phyloP scores from a whole-genome alignment of 2,113 vertebrate genomes.

The Clupea harengus region DNA sequence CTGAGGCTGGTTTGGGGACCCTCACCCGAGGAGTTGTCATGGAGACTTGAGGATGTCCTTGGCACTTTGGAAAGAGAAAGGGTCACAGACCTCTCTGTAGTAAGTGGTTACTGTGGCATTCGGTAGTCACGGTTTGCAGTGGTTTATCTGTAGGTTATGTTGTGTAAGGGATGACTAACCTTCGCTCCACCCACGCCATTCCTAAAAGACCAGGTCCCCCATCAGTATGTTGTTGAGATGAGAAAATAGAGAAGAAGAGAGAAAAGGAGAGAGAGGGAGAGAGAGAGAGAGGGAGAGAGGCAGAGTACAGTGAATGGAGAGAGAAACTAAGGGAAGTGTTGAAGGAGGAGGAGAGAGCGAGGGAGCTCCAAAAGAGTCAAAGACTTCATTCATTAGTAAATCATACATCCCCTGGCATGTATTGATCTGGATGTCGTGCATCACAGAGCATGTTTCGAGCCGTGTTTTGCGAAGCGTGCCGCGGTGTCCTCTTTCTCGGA shows the following conservation, averaged over 20 bases:
- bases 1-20: neutral
- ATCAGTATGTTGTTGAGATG: neutral
- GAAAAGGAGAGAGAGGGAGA: neutral
- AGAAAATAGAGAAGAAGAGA: neutral
- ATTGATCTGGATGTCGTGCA: slow-evolving; percentile 31
- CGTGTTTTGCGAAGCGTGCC: neutral
- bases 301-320: neutral
- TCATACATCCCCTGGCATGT: slow-evolving; percentile 13
- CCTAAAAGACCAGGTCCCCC: neutral
- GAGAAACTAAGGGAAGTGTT: neutral
- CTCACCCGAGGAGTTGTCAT: neutral
- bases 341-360: neutral
- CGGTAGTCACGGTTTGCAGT: neutral
- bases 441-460: slow-evolving; percentile 9
- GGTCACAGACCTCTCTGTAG: neutral
- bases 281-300: neutral
- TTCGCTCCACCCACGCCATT: neutral
- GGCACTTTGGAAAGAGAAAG: neutral
- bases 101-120: neutral
- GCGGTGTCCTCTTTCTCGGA: neutral
- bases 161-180: neutral
- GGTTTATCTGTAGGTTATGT: neutral
- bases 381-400: slow-evolving; percentile 23
- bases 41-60: neutral
- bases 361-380: neutral